A percentile compares a stretch with the other conserved stretches of the same genome.
Conservation (phyloP, 2,797 vertebrate genomes). For the Trichosurus vulpecula region DNA sequence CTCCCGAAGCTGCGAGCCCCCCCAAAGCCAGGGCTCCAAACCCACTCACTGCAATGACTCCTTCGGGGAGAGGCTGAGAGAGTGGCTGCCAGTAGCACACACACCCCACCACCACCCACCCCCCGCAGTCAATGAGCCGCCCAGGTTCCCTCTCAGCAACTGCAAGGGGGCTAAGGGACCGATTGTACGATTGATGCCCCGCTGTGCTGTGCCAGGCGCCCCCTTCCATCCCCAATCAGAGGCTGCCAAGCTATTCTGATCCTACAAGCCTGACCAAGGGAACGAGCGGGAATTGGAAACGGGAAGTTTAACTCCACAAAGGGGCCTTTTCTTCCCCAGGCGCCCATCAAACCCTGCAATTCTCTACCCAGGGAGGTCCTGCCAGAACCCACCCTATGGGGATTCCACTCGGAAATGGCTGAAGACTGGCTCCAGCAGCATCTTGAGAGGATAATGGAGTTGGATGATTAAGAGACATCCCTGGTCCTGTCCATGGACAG, state of each 20-base stretch:
- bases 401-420: constrained; percentile 67
- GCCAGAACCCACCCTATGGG: constrained; percentile 60
- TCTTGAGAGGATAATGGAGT: constrained; percentile 28
- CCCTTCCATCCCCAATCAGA: not conserved
- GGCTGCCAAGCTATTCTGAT: not conserved
- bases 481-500: not conserved
- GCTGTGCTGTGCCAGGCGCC: not conserved
- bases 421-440: constrained; percentile 34
- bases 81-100: not conserved
- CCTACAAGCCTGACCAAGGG: not conserved
- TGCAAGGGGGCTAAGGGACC: not conserved
- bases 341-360: constrained; percentile 53
- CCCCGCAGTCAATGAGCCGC: not conserved
- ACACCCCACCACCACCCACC: no score
- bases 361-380: constrained; percentile 68
- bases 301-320: constrained; percentile 53
- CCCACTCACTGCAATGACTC: not conserved
- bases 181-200: fast-evolving
- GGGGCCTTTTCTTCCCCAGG: constrained; percentile 58
- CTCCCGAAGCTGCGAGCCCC: constrained; percentile 34
- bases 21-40: not conserved
- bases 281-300: constrained; percentile 52
- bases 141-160: constrained; percentile 1
- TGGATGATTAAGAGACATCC: constrained; percentile 43
- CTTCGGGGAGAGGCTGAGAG: not conserved